A percentile compares a stretch with the other conserved stretches of the same genome.
These are phyloP conservation scores for Hydra vulgaris DNA, from an alignment of 30 jellyfish, hydroid and myxozoan genomes.

Conservation along the genomic window DNA sequence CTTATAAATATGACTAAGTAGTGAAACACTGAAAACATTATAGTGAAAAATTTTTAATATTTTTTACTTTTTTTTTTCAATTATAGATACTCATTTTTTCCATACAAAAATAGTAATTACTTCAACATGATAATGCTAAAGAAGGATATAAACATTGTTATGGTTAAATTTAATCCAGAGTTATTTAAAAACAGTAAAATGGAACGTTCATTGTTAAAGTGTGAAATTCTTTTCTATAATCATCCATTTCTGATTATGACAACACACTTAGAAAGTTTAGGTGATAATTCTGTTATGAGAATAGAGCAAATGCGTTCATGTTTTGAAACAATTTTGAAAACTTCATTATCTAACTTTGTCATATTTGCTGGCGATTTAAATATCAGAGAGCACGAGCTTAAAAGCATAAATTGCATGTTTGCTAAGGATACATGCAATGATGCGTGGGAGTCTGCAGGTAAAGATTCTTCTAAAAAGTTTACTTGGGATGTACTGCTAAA, in stretches of 20 bases:
- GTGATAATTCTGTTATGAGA: constrained; percentile 25
- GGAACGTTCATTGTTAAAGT: constrained; percentile 53
- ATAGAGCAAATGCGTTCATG: constrained; percentile 39
- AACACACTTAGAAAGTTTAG: constrained; percentile 70
- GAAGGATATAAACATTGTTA: background rate
- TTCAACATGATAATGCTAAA: constrained; percentile 14
- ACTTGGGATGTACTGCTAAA: constrained; percentile 65
- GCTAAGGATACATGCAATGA: constrained; percentile 63
- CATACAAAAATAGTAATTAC: background rate
- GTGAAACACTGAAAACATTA: background rate
- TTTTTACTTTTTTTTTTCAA: background rate
- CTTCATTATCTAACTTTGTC: constrained; percentile 14
- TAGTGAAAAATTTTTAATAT: background rate
- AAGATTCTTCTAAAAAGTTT: constrained; percentile 25
- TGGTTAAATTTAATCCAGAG: background rate
- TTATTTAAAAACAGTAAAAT: constrained; percentile 29
- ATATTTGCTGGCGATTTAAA: constrained; percentile 78
- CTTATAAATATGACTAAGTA: background rate
- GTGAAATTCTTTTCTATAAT: constrained; percentile 17
- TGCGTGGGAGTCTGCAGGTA: constrained; percentile 63
- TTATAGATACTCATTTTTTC: background rate
- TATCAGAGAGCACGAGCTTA: constrained; percentile 50
- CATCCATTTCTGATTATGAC: constrained; percentile 40
- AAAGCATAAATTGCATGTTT: constrained; percentile 29
- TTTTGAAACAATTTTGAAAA: constrained; percentile 11